Conservation (phyloP, 2,888 invertebrate species). For the Tupiocoris notatus region DNA sequence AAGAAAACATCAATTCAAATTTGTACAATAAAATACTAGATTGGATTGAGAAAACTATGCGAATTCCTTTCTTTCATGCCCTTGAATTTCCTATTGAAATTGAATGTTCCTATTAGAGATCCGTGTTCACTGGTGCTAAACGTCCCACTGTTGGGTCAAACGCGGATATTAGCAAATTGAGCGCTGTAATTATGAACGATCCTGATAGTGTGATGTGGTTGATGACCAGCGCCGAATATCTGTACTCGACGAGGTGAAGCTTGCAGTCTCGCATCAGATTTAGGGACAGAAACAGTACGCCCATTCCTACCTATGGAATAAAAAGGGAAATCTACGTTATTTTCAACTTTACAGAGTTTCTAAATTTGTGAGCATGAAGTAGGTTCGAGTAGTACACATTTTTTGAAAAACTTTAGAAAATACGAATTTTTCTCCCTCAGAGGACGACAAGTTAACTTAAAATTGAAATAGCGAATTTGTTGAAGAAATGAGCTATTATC, state of each 20-base stretch:
- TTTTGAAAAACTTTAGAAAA: neutral
- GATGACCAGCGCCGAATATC: slow-evolving; percentile 66
- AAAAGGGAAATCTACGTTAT: neutral
- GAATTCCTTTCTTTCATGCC: no score
- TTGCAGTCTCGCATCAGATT: slow-evolving; percentile 75
- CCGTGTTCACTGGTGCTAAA: slow-evolving; percentile 44
- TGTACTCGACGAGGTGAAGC: slow-evolving; percentile 69
- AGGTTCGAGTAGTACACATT: neutral
- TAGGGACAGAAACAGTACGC: slow-evolving; percentile 68
- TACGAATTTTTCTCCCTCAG: neutral
- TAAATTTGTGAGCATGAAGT: neutral
- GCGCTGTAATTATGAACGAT: slow-evolving; percentile 70
- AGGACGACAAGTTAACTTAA: neutral
- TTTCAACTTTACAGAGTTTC: neutral
- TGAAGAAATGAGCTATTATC: no score
- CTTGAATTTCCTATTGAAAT: neutral
- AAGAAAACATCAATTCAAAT: no score
- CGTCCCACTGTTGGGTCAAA: slow-evolving; percentile 67
- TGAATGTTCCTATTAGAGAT: slow-evolving; percentile 1
- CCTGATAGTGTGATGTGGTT: slow-evolving; percentile 70
- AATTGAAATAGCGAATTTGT: neutral
- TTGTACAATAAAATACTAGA: no score
- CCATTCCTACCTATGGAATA: slow-evolving; percentile 66
- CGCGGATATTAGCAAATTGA: slow-evolving; percentile 74
- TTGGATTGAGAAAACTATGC: no score